Conservation (phyloP, 30 jellyfish, hydroid and myxozoan species). For the Sanderia malayensis region DNA sequence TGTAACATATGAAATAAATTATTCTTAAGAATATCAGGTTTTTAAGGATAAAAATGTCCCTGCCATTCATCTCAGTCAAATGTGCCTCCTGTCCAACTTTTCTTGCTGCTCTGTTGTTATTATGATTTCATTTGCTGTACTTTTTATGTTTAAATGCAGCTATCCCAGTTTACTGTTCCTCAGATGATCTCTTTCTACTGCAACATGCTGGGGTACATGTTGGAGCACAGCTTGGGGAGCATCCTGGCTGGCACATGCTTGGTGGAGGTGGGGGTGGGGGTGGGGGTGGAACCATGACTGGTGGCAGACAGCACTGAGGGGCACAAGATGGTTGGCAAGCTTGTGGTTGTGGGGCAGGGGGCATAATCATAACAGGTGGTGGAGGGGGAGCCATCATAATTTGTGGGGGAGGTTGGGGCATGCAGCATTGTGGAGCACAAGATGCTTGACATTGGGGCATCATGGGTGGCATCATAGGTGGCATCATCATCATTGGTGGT, state of each 20-base stretch:
- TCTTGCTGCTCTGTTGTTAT: too few relatives aligned
- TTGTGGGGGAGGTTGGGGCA: constrained; percentile 76
- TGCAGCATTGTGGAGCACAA: constrained; percentile 88
- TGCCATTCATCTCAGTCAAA: too few relatives aligned
- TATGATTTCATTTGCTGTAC: too few relatives aligned
- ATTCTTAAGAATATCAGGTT: too few relatives aligned
- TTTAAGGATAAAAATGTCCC: too few relatives aligned
- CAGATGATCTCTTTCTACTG: constrained; percentile 66
- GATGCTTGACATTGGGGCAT: constrained; percentile 60
- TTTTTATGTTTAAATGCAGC: too few relatives aligned
- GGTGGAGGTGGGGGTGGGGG: constrained; percentile 95
- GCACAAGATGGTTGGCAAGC: constrained; percentile 92
- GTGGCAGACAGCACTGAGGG: constrained; percentile 84
- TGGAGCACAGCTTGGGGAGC: constrained; percentile 97
- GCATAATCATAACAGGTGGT: constrained; percentile 63
- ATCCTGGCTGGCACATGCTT: constrained; percentile 79
- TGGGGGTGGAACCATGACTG: constrained; percentile 67
- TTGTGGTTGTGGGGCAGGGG: constrained; percentile 82
- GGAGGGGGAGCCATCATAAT: constrained; percentile 71
- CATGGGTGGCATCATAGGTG: neutral
- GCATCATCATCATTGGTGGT: constrained; percentile 81
- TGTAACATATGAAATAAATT: too few relatives aligned
- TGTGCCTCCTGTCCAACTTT: too few relatives aligned
- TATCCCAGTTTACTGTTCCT: neutral
- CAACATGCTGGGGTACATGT: constrained; percentile 96